These are phyloP conservation scores for Nycteola revayana DNA, from an alignment of 2,888 invertebrate species.

Conservation along the genomic window DNA sequence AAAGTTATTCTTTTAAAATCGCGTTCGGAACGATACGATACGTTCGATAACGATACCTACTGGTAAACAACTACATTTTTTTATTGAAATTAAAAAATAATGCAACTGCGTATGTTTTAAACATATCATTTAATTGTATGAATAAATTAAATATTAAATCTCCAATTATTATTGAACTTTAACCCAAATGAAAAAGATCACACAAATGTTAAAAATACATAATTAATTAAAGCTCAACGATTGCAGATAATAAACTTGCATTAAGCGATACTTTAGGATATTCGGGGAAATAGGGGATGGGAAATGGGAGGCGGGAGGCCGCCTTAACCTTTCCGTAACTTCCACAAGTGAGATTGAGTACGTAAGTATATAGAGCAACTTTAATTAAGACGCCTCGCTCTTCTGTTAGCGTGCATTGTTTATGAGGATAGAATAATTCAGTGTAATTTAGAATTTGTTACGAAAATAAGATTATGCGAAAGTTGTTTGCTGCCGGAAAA, in stretches of 20 bases:
- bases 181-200: too few species aligned
- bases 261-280: constrained; percentile 76
- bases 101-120: too few species aligned
- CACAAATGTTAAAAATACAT: constrained; percentile 19
- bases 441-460: constrained; percentile 50
- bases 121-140: too few species aligned
- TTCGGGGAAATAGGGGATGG: constrained; percentile 57
- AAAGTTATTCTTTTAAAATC: too few species aligned
- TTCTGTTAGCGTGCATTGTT: constrained; percentile 71
- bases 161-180: too few species aligned
- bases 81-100: too few species aligned
- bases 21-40: too few species aligned
- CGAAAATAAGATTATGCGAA: constrained; percentile 21
- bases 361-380: constrained; percentile 75
- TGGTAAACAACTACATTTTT: too few species aligned
- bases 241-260: constrained; percentile 76
- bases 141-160: too few species aligned
- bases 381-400: constrained; percentile 70
- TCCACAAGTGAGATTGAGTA: constrained; percentile 76
- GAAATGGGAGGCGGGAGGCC: constrained; percentile 41
- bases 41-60: too few species aligned
- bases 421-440: constrained; percentile 64
- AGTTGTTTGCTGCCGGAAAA: too few species aligned
- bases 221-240: constrained; percentile 70
- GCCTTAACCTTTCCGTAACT: constrained; percentile 76